Percentiles rank a stretch among this genome's conserved stretches.
These are phyloP conservation scores for Rhyacophila brunnea DNA, from an alignment of 1,140 invertebrate species.

Conservation along the genomic window DNA sequence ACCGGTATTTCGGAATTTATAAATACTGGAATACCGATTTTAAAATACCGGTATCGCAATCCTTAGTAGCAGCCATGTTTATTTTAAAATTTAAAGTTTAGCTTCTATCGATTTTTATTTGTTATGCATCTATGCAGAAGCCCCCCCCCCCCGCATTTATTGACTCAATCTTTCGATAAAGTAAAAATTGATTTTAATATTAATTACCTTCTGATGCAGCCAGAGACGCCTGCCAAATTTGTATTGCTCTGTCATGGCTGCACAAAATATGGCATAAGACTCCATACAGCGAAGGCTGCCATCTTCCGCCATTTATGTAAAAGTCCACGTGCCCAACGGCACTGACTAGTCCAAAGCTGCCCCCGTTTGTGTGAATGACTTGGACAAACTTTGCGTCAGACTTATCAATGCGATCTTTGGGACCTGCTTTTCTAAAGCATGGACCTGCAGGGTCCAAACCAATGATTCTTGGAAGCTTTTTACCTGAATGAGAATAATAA, in stretches of 20 bases:
- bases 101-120: no score
- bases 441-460: constrained; percentile 68
- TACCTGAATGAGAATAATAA: neutral
- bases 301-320: constrained; percentile 54
- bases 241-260: neutral
- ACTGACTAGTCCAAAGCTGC: constrained; percentile 49
- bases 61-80: no score
- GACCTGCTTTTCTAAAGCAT: constrained; percentile 41
- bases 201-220: neutral
- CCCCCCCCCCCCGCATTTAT: no score
- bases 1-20: no score
- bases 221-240: neutral
- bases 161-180: neutral
- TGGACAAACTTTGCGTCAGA: constrained; percentile 64
- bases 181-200: neutral
- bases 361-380: constrained; percentile 68
- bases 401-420: constrained; percentile 35
- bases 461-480: constrained; percentile 19
- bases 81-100: no score
- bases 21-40: no score
- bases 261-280: neutral
- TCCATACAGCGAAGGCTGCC: neutral
- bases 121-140: no score
- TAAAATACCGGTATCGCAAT: no score
- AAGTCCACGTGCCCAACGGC: constrained; percentile 58